phyloP scores from a whole-genome alignment of 2,888 invertebrate species.

The Folsomia candida region DNA sequence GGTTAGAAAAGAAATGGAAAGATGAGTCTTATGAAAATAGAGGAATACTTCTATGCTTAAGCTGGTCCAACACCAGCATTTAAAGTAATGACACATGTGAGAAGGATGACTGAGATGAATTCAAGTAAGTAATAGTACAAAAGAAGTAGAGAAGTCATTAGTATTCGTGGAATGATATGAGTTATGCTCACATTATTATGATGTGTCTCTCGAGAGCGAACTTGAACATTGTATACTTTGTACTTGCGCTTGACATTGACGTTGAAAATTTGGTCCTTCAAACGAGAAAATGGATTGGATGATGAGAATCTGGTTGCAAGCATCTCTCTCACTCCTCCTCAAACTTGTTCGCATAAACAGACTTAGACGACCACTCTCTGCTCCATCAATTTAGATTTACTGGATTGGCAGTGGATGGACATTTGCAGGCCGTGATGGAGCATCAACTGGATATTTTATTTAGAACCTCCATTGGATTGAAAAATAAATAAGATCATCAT shows the following conservation, averaged over 20 bases:
- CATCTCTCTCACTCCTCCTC: background rate
- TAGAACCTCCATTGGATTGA: too few species aligned
- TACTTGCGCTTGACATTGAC: conserved; percentile 28
- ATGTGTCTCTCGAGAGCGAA: background rate
- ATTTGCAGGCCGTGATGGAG: too few species aligned
- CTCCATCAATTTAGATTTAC: background rate
- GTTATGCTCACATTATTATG: background rate
- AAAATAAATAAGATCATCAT: background rate
- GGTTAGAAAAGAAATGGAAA: too few species aligned
- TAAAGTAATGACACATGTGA: background rate
- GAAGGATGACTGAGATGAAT: background rate
- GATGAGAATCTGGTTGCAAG: background rate
- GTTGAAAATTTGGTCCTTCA: conserved; percentile 21
- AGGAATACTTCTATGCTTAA: too few species aligned
- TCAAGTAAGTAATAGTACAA: background rate
- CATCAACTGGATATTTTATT: too few species aligned
- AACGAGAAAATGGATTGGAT: background rate
- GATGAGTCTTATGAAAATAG: too few species aligned
- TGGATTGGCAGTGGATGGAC: background rate
- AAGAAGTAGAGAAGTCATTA: background rate
- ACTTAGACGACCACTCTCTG: background rate
- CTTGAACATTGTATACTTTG: conserved; percentile 11
- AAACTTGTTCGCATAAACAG: background rate
- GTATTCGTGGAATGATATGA: background rate
- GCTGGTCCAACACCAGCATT: too few species aligned